Base-by-base conservation (phyloP, 1,140 invertebrate species). In the Octopus sinensis region DNA sequence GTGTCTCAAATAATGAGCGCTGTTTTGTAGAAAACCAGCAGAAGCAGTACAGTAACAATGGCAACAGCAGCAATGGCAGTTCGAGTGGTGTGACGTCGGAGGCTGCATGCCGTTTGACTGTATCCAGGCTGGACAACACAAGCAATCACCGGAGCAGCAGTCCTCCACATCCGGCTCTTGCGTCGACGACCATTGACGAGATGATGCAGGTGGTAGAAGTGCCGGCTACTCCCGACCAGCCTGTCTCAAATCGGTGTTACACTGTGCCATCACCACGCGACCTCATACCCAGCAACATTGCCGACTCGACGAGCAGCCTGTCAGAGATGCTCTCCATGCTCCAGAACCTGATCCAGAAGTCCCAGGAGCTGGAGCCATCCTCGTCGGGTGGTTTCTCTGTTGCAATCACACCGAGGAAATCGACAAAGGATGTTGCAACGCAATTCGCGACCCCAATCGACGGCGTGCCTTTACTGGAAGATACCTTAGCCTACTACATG, bases 401-500 rank as follows among this genome's bases (percentile, higher is more conserved):
- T n/a, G 79, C 79, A 4, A 71, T 84, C n/a, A 71, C 71, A 5
- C 83, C 81, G 75, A 85, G 68, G 83, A 84, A 76, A 71, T 30
- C 78, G 10, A 82, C 77, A 17, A 79, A 79, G 43, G 84, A 86
- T 68, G 79, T 82, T 10, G 79, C 79, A 56, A 83, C 82, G 4
- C 86, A 87, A 80, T 82, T 85, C 79, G 84, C 82, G 5, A 79
- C 62, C 5, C 81, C 81, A 62, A 86, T 53, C 62, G 82, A 82
- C 6, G 85, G 84, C 53, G 82, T 86, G 13, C 88, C 87, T 3
- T 81, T 80, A 30, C 82, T 89, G 3, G 83, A 86, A 12, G 88
- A 89, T 51, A 81, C 86, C n/a, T 73, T 89, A 53, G 79, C 86
- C 12, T 88, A 87, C 80, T 88, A 88, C 75, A 85, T 87, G 71